Base-by-base conservation (phyloP, 2,888 invertebrate species). In the Sinotaia quadrata region DNA sequence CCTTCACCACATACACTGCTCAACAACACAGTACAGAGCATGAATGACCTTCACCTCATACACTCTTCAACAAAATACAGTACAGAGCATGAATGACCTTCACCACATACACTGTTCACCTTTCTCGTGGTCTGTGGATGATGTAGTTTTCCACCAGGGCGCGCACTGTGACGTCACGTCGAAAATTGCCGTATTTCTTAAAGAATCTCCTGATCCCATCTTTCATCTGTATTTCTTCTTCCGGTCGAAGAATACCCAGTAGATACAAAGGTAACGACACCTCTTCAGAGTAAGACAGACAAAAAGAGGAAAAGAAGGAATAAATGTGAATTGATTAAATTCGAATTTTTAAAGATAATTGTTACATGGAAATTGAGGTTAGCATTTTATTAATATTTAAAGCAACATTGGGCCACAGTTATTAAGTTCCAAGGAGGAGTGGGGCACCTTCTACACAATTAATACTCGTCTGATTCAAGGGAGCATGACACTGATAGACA, bases 191-290 rank as follows among this genome's bases (percentile, higher is more conserved):
- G 51, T 61, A 27, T 7, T 61, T 29, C 18, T 51, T 12, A 47
- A 61, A 15, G 61, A 61, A 61, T 15, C 34, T 36, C 34, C n/a
- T 31, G 61, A 61, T 61, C 12, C 61, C 51, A 18, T 34, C 21
- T 3, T 3, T 33, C 24, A 61, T 10, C 49, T 61, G 21, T 2
- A 27, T 18, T 47, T 61, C 49, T 36, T 49, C 61, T 18, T 31
- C 49, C 21, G 27, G 8, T 21, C 34, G 34, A 33, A 61, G 61
- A 3, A 15, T 34, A 4, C 61, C 61, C 15, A 27, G 31, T 5
- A 61, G 49, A 44, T 61, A 61, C 34, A 61, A 51, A 4, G 61
- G 61, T n/a, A 61, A 51, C 15, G 33, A 10, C n/a, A 61, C 29
- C 4, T 24, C 61, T 61, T 33, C 4, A 41, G 3, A 4, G 3